Percentiles rank a stretch among this genome's conserved stretches.
Conservation (phyloP, 2,888 invertebrate genomes). For the Aromia moschata region DNA sequence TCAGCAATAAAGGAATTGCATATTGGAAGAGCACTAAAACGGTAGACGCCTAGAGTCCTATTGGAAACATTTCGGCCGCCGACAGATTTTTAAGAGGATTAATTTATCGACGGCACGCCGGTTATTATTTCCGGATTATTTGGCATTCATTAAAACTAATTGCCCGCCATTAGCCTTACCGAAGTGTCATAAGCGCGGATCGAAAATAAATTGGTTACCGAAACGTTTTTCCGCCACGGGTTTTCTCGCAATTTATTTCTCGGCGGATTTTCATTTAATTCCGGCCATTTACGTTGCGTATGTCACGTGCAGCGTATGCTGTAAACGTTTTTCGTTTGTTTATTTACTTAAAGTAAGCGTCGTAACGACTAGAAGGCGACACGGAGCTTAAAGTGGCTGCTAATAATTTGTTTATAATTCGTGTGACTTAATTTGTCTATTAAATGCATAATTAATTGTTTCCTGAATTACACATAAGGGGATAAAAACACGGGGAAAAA, state of each 20-base stretch:
- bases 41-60: no score
- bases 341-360: neutral
- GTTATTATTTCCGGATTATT: constrained; percentile 53
- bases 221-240: neutral
- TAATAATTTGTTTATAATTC: constrained; percentile 1
- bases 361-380: neutral
- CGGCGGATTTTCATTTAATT: neutral
- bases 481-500: no score
- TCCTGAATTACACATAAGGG: no score
- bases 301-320: neutral
- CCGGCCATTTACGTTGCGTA: neutral
- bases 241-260: neutral
- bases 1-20: no score
- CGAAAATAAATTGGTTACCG: constrained; percentile 30
- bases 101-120: constrained; percentile 49
- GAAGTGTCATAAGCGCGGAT: constrained; percentile 38
- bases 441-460: neutral
- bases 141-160: constrained; percentile 40
- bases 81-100: constrained; percentile 32
- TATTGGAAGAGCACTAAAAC: no score
- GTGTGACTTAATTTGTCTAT: neutral
- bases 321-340: neutral
- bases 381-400: neutral
- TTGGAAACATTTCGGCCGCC: constrained; percentile 2
- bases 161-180: constrained; percentile 40